Conservation (phyloP, 1,140 invertebrate species). For the Temnothorax curvispinosus region DNA sequence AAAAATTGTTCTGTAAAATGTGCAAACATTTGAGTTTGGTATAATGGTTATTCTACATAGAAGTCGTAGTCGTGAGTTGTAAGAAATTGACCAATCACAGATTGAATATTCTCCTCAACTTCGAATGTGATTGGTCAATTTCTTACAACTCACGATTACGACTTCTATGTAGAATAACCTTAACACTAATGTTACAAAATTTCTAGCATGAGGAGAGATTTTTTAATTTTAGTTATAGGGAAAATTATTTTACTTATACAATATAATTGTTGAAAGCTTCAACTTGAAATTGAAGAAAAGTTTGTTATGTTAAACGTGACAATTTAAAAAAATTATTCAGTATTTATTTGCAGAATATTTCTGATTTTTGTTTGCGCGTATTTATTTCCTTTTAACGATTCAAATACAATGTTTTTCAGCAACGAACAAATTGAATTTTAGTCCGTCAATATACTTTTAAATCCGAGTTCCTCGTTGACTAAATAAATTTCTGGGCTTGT, state of each 20-base stretch:
- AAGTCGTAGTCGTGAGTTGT: too few species aligned
- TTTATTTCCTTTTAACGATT: slow-evolving; percentile 8
- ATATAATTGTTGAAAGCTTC: neutral
- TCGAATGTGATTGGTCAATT: too few species aligned
- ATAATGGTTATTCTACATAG: too few species aligned
- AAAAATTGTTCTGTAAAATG: neutral
- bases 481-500: slow-evolving; percentile 29
- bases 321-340: neutral
- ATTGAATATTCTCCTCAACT: too few species aligned
- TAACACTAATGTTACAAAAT: neutral
- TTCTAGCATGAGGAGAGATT: neutral
- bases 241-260: neutral
- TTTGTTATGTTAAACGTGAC: neutral
- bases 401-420: slow-evolving; percentile 19
- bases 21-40: neutral
- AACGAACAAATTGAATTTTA: slow-evolving; percentile 20
- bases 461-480: neutral
- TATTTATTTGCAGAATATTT: slow-evolving; percentile 8
- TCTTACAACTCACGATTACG: too few species aligned
- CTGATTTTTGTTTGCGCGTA: neutral
- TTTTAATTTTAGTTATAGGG: neutral
- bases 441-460: slow-evolving; percentile 24
- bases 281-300: neutral
- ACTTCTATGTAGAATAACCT: too few species aligned
- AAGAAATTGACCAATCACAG: too few species aligned